These are phyloP conservation scores for Eospalax fontanierii DNA, from an alignment of 2,797 vertebrate genomes.

Conservation along the genomic window DNA sequence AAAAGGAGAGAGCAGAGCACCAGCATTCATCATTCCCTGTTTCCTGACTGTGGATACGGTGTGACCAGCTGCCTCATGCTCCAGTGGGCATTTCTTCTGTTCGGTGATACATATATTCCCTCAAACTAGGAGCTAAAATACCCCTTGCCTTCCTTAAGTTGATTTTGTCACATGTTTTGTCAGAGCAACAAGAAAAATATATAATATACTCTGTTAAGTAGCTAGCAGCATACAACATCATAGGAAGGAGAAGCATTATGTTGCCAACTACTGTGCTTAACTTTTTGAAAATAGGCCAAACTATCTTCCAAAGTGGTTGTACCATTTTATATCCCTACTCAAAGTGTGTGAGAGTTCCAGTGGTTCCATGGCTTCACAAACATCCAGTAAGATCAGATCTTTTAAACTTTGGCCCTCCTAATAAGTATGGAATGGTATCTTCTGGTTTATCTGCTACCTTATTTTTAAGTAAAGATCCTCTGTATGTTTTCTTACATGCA, in stretches of 20 bases:
- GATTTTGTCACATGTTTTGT: not conserved
- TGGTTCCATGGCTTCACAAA: not conserved
- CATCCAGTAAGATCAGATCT: not conserved
- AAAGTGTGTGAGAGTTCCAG: not conserved
- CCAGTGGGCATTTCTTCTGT: not conserved
- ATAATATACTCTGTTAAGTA: not conserved
- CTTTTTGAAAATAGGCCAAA: not conserved
- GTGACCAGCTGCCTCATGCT: not conserved
- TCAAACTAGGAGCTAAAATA: not conserved
- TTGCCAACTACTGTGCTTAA: not conserved
- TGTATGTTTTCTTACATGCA: not conserved
- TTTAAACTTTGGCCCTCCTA: not conserved
- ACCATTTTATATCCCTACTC: no score
- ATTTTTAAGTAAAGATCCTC: not conserved
- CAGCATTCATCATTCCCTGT: not conserved
- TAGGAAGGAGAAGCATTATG: not conserved
- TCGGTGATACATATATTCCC: not conserved
- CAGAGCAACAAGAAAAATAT: not conserved
- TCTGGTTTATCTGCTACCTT: not conserved
- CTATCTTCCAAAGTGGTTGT: no score
- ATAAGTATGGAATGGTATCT: not conserved
- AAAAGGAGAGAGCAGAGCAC: not conserved
- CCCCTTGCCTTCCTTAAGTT: not conserved
- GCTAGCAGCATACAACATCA: not conserved
- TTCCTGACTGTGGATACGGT: not conserved